phyloP scores from a whole-genome alignment of 2,888 invertebrate genomes.

The Saturnia pavonia region DNA sequence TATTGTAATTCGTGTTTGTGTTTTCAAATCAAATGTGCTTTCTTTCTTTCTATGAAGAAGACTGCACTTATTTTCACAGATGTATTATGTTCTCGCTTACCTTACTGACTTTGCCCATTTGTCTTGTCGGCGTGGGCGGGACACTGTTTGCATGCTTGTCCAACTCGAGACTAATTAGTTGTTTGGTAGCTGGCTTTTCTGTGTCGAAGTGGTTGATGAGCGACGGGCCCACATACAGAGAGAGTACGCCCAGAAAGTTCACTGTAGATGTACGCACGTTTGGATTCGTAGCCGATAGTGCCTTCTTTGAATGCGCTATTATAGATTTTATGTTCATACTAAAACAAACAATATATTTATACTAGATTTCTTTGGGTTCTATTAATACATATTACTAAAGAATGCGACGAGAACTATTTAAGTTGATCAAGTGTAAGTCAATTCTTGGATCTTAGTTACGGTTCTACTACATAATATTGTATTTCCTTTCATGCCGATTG shows the following conservation, averaged over 20 bases:
- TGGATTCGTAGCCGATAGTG: slow-evolving; percentile 92
- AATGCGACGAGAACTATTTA: too few species aligned
- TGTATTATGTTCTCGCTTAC: slow-evolving; percentile 37
- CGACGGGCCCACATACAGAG: slow-evolving; percentile 90
- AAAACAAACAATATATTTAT: slow-evolving; percentile 29
- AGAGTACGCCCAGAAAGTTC: slow-evolving; percentile 87
- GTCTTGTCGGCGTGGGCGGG: slow-evolving; percentile 88
- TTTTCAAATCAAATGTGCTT: too few species aligned
- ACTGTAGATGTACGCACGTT: slow-evolving; percentile 90
- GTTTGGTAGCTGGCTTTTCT: slow-evolving; percentile 92
- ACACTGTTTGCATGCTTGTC: slow-evolving; percentile 90
- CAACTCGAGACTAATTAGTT: slow-evolving; percentile 92
- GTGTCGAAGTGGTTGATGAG: slow-evolving; percentile 90
- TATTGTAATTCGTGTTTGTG: too few species aligned
- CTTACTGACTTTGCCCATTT: slow-evolving; percentile 74
- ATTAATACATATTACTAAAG: too few species aligned
- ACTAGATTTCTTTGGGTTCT: too few species aligned
- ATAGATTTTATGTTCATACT: slow-evolving; percentile 87
- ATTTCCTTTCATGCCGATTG: too few species aligned
- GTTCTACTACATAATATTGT: too few species aligned
- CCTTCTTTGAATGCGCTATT: slow-evolving; percentile 91
- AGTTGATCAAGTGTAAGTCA: too few species aligned
- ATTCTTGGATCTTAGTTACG: too few species aligned
- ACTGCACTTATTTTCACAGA: background rate
- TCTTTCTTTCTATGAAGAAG: background rate